Evolutionary conservation across 2,888 invertebrate species (phyloP), one percentile per base, ranked within the genome.

Genomic region (Spialia ferax): DNA sequence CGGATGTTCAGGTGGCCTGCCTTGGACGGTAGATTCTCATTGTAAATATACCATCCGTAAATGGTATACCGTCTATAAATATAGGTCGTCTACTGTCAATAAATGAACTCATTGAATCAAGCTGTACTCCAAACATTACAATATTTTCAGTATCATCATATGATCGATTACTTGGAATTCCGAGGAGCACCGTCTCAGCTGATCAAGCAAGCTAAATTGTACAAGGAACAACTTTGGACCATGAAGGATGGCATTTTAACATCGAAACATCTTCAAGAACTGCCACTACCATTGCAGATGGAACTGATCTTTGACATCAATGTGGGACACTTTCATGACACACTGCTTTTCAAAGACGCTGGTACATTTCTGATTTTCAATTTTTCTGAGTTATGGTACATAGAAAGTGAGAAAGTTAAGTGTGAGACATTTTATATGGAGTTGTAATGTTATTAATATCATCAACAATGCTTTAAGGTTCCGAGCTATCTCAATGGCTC

Each of bases 261-360:
- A 1, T 86, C 89, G 0, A 42, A 79, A 1, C 83, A 88, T 63
- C 76, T 93, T 15, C 73, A 85, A 23, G 82, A 85, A 66, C 76
- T 93, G 15, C 93, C 93, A 0, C 71, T 84, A 1, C 81, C 92
- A 0, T 71, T 94, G 64, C 90, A 88, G 71, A 93, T 89, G 89
- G 93, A 94, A 73, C 83, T 93, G 15, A 90, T 93, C 42, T 94
- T 92, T 65, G 93, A 94, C 70, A 90, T 93, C 42, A 93, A 92
- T 65, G 87, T 93, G 13, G 85, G 83, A 20, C 84, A 87, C 70
- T 91, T 93, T 67, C 91, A 92, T 74, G 85, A 85, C 60, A 87
- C 92, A 0, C 64, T 91, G 63, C 73, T 93, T 13, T 89, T 93
- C 75, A 80, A 84, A 70, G 81, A 91, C 23, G 81, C 86, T 22